Percentiles rank a stretch among this genome's conserved stretches.
These are phyloP conservation scores for Drosophila leontia DNA, from an alignment of 1,140 invertebrate genomes.

Conservation along the genomic window DNA sequence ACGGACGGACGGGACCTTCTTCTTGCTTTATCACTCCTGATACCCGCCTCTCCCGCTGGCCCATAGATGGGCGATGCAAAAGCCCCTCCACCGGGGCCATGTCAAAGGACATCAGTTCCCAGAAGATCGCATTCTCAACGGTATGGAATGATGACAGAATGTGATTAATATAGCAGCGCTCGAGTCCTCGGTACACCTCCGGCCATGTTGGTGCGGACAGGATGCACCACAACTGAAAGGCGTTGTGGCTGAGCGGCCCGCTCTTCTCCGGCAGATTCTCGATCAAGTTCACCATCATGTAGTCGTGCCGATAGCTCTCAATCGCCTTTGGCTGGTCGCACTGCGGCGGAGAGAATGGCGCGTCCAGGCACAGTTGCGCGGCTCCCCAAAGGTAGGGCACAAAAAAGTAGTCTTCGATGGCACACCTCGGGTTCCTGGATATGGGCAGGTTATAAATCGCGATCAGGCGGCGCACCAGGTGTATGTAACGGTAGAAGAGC, in stretches of 20 bases:
- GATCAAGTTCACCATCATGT: conserved; percentile 47
- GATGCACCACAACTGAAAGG: conserved; percentile 66
- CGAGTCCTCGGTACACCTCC: conserved; percentile 41
- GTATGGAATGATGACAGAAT: conserved; percentile 44
- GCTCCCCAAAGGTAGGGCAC: conserved; percentile 60
- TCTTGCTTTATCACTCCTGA: no score
- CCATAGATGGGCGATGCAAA: not conserved
- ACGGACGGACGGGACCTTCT: not conserved
- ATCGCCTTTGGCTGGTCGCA: conserved; percentile 5
- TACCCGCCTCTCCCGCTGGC: not conserved
- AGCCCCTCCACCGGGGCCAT: not conserved
- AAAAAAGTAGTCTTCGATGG: conserved; percentile 48
- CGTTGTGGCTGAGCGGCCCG: conserved; percentile 16
- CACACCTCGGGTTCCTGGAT: not conserved
- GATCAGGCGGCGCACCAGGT: conserved; percentile 41
- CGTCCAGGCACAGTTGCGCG: conserved; percentile 39
- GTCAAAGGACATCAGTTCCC: conserved; percentile 51
- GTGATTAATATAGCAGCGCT: conserved; percentile 33
- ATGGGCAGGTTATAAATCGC: conserved; percentile 21
- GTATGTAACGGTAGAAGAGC: conserved; percentile 49
- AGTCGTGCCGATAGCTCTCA: conserved; percentile 6
- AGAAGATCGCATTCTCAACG: conserved; percentile 43
- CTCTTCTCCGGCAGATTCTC: conserved; percentile 31
- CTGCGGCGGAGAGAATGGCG: conserved; percentile 34
- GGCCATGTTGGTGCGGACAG: conserved; percentile 52